Conservation (phyloP, 2,113 vertebrate genomes). For the Prietella phreatophila region DNA sequence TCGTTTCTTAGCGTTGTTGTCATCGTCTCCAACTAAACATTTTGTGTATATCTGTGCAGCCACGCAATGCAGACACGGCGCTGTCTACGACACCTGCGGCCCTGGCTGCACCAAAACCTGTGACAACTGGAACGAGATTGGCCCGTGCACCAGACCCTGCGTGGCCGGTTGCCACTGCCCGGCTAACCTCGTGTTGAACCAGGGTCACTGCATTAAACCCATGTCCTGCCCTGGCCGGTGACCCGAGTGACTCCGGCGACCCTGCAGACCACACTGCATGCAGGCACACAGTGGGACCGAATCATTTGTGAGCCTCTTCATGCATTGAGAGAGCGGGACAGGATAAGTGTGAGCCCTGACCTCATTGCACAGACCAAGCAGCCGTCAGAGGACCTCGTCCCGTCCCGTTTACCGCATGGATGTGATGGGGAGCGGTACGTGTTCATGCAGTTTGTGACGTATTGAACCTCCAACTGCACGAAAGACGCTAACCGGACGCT, state of each 20-base stretch:
- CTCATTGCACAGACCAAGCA: background rate
- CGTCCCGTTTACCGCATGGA: background rate
- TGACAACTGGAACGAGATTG: constrained; percentile 97
- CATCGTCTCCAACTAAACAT: too few relatives aligned
- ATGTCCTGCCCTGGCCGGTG: constrained; percentile 91
- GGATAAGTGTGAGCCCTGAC: background rate
- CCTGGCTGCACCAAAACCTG: constrained; percentile 94
- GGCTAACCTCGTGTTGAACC: constrained; percentile 87
- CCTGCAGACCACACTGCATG: constrained; percentile 26
- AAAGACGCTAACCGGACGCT: background rate
- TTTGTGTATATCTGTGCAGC: constrained; percentile 64
- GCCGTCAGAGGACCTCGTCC: background rate
- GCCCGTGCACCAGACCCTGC: constrained; percentile 86
- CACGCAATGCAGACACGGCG: constrained; percentile 90
- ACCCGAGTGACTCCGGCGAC: constrained; percentile 64
- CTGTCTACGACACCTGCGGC: constrained; percentile 94
- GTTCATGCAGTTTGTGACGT: background rate
- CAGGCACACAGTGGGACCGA: constrained; percentile 1
- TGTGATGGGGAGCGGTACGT: background rate
- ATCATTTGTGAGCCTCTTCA: background rate
- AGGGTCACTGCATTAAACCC: constrained; percentile 92
- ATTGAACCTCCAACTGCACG: background rate
- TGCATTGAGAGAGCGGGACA: background rate
- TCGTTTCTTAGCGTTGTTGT: background rate
- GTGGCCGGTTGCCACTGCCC: constrained; percentile 96